These are phyloP conservation scores for Yponomeuta plumbellus DNA, from an alignment of 2,888 invertebrate genomes.

Conservation along the genomic window DNA sequence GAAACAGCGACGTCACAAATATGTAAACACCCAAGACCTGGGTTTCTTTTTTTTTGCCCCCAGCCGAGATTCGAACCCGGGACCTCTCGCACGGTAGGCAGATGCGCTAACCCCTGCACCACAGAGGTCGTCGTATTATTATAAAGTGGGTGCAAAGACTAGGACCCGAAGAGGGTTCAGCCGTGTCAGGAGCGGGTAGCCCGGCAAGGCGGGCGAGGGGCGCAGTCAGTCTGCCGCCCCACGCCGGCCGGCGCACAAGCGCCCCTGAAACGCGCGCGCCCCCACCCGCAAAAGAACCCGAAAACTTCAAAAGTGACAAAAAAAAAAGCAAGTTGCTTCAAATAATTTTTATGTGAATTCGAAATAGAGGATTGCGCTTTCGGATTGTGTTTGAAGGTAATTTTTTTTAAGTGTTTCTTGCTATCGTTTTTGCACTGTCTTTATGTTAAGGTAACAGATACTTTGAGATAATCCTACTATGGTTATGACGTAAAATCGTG, in stretches of 20 bases:
- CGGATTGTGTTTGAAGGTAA: not conserved
- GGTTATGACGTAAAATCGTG: too few species aligned
- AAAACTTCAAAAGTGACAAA: not conserved
- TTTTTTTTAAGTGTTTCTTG: not conserved
- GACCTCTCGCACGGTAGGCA: too few species aligned
- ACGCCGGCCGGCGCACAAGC: constrained; percentile 49
- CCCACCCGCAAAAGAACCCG: not conserved
- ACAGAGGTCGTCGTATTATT: too few species aligned
- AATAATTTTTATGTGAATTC: not conserved
- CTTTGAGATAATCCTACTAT: too few species aligned
- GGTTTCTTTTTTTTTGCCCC: too few species aligned
- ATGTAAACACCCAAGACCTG: too few species aligned
- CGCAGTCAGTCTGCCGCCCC: constrained; percentile 54
- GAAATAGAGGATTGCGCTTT: not conserved
- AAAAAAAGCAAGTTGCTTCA: not conserved
- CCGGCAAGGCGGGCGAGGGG: constrained; percentile 25
- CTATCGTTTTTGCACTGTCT: not conserved
- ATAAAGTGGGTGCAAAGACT: constrained; percentile 28
- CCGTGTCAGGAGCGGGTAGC: not conserved
- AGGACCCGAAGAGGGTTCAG: not conserved
- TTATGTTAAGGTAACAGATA: too few species aligned
- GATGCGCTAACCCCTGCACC: too few species aligned
- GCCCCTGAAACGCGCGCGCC: not conserved
- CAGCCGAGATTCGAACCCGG: too few species aligned
- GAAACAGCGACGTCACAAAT: too few species aligned